phyloP scores from a whole-genome alignment of 2,888 invertebrate species.

The Eulithis prunata region DNA sequence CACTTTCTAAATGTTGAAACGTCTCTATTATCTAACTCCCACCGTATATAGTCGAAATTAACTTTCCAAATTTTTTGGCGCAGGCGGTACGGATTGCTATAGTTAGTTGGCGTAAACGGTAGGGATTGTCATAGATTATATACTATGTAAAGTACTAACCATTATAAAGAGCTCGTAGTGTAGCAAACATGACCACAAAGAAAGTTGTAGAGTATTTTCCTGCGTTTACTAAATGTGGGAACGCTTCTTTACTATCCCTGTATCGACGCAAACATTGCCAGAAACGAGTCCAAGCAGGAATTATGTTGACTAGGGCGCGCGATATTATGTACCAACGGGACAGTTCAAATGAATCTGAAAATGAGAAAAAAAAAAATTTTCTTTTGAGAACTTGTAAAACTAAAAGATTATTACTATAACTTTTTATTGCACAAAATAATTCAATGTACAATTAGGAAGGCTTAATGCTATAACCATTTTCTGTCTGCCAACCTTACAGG shows the following conservation, averaged over 20 bases:
- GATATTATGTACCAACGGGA: constrained; percentile 89
- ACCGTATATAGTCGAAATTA: too few relatives aligned
- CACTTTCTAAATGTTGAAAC: too few relatives aligned
- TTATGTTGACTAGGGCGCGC: constrained; percentile 93
- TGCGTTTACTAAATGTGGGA: constrained; percentile 98
- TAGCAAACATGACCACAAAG: constrained; percentile 94
- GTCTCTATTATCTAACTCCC: too few relatives aligned
- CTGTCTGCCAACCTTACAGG: too few relatives aligned
- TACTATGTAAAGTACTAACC: constrained; percentile 52
- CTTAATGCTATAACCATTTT: too few relatives aligned
- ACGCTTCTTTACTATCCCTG: constrained; percentile 95
- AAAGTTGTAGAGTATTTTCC: constrained; percentile 99
- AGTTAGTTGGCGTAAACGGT: neutral
- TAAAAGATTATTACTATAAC: too few relatives aligned
- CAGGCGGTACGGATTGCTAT: neutral
- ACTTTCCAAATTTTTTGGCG: neutral
- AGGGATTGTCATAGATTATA: neutral
- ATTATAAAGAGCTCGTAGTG: constrained; percentile 85
- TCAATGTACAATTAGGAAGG: too few relatives aligned
- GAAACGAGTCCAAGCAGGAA: constrained; percentile 99
- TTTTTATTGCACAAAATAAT: too few relatives aligned
- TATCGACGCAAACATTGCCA: constrained; percentile 98
- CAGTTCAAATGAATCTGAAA: constrained; percentile 81
- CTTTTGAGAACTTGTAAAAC: too few relatives aligned
- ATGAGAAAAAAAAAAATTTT: neutral